phyloP scores from a whole-genome alignment of 2,888 invertebrate genomes.

The Noctua fimbriata region DNA sequence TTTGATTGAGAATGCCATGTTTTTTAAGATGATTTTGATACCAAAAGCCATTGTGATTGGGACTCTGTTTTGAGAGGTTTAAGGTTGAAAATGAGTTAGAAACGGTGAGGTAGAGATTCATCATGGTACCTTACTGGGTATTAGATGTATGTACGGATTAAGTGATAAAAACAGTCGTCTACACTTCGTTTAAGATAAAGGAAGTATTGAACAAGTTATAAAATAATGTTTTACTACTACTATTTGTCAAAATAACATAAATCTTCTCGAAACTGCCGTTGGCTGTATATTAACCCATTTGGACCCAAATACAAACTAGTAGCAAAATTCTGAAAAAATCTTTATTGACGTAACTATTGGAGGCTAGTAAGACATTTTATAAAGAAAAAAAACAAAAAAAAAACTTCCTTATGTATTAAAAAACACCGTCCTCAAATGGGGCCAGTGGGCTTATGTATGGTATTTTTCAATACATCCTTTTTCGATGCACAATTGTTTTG shows the following conservation, averaged over 20 bases:
- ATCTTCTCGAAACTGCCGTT: background rate
- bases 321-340: no score
- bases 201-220: slow-evolving; percentile 1
- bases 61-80: background rate
- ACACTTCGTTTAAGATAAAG: slow-evolving; percentile 9
- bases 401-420: no score
- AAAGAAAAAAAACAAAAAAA: no score
- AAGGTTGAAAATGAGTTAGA: slow-evolving; percentile 19
- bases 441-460: no score
- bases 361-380: no score
- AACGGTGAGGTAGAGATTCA: background rate
- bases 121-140: slow-evolving; percentile 14
- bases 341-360: no score
- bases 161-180: slow-evolving; percentile 41
- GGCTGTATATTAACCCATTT: no score
- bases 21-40: slow-evolving; percentile 35
- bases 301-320: no score
- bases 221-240: slow-evolving; percentile 1
- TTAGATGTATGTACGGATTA: slow-evolving; percentile 52
- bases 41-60: background rate
- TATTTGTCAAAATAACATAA: slow-evolving; percentile 14
- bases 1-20: background rate
- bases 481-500: no score
- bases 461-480: no score
- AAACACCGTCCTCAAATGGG: no score